These are phyloP conservation scores for Protodeltote pygarga DNA, from an alignment of 2,888 invertebrate genomes.

Conservation along the genomic window DNA sequence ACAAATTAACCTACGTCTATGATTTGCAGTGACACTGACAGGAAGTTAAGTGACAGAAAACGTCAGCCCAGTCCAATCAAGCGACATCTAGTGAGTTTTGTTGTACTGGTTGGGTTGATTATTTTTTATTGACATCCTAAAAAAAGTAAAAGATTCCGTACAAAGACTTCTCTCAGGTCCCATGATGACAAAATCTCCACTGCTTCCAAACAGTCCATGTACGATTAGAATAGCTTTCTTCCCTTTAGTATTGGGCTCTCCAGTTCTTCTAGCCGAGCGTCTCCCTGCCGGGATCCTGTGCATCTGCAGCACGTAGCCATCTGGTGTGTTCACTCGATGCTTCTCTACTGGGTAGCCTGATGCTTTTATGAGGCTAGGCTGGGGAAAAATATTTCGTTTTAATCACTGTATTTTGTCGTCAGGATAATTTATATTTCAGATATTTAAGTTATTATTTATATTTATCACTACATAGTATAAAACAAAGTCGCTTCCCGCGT, in stretches of 20 bases:
- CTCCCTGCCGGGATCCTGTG: conserved; percentile 87
- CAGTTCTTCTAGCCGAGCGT: conserved; percentile 62
- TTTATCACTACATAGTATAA: too few relatives aligned
- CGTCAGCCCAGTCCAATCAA: too few relatives aligned
- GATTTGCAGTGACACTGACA: too few relatives aligned
- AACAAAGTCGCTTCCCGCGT: too few relatives aligned
- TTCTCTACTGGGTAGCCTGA: conserved; percentile 84
- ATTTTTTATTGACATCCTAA: background rate
- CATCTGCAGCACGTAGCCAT: conserved; percentile 88
- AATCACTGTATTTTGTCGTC: too few relatives aligned
- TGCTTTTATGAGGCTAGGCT: conserved; percentile 80
- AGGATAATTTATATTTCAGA: too few relatives aligned
- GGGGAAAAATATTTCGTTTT: conserved; percentile 44
- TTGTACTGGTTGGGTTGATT: background rate
- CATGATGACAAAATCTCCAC: conserved; percentile 90
- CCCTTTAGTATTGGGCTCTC: conserved; percentile 58
- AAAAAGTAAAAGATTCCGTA: conserved; percentile 54
- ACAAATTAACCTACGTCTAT: too few relatives aligned
- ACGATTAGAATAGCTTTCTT: conserved; percentile 81
- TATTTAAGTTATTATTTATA: too few relatives aligned
- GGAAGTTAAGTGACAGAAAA: too few relatives aligned
- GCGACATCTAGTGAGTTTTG: too few relatives aligned
- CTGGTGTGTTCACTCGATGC: conserved; percentile 83
- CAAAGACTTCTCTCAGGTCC: conserved; percentile 89
- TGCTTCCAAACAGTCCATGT: conserved; percentile 89